A percentile compares a stretch with the other conserved stretches of the same genome.
Conservation (phyloP, 2,113 vertebrate species). For the Elephantulus edwardii region DNA sequence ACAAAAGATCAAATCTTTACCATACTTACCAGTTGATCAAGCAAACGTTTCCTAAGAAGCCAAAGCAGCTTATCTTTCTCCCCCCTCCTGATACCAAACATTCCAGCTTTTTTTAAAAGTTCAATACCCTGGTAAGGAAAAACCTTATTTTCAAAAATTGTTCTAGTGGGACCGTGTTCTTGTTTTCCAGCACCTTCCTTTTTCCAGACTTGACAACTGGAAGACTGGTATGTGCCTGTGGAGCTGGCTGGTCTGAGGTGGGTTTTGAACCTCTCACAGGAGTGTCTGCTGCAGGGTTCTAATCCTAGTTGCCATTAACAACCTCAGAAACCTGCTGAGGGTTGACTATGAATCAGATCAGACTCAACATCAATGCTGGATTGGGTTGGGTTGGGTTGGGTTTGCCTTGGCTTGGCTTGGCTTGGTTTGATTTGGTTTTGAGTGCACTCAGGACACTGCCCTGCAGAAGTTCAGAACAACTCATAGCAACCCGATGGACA, state of each 20-base stretch:
- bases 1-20: not conserved
- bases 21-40: not conserved
- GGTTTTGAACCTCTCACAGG: not conserved
- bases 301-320: no score
- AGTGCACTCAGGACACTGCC: not conserved
- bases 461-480: no score
- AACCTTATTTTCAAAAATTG: not conserved
- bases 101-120: not conserved
- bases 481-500: no score
- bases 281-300: not conserved
- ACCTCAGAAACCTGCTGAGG: no score
- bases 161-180: not conserved
- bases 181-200: not conserved
- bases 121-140: not conserved
- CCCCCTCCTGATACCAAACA: not conserved
- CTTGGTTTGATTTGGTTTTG: no score
- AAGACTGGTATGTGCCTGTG: rapidly evolving
- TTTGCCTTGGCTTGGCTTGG: no score
- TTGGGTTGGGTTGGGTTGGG: no score
- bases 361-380: no score
- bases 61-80: not conserved
- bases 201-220: not conserved
- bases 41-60: not conserved
- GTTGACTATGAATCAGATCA: no score
- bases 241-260: not conserved